phyloP scores from a whole-genome alignment of 2,797 vertebrate species.

The Natrix natrix region DNA sequence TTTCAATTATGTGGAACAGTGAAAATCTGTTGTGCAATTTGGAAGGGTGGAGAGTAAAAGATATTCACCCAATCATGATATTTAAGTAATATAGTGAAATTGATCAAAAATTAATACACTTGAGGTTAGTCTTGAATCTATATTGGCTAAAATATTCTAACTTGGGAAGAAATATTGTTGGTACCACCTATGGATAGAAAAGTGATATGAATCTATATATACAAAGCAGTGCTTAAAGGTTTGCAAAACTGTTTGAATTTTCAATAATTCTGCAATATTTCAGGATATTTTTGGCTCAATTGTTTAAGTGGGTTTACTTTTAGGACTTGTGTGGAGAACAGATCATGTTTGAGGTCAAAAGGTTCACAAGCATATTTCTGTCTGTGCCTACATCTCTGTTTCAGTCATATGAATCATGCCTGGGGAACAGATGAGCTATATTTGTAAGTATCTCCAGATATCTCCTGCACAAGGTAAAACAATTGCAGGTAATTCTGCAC shows the following conservation, averaged over 20 bases:
- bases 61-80: not conserved
- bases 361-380: not conserved
- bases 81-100: not conserved
- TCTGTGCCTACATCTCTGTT: not conserved
- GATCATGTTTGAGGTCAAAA: not conserved
- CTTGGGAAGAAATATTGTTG: not conserved
- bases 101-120: not conserved
- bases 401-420: not conserved
- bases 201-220: not conserved
- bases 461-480: not conserved
- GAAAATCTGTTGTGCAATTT: not conserved
- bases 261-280: not conserved
- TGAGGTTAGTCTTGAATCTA: not conserved
- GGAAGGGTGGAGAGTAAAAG: not conserved
- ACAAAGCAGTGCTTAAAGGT: not conserved
- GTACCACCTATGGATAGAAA: not conserved
- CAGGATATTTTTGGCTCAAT: not conserved
- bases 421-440: no score
- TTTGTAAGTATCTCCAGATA: not conserved
- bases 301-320: not conserved
- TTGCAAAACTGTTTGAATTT: not conserved
- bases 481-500: not conserved
- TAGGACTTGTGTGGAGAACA: not conserved
- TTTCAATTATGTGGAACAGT: not conserved
- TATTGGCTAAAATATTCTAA: not conserved